These are phyloP conservation scores for Tinea trinotella DNA, from an alignment of 2,888 invertebrate genomes.

Conservation along the genomic window DNA sequence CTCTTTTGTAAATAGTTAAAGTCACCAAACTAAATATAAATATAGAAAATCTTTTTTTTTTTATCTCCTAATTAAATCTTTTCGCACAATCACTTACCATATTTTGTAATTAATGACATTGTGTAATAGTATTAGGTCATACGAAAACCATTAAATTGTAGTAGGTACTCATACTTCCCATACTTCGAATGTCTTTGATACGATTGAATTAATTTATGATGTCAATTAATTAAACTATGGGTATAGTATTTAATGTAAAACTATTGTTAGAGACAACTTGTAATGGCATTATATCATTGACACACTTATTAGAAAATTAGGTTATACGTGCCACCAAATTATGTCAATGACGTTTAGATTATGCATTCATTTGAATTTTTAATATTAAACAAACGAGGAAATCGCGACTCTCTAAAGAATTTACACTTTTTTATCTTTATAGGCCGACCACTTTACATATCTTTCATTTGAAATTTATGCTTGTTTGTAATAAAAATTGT, in stretches of 20 bases:
- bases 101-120: not conserved
- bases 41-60: too few species aligned
- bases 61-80: too few species aligned
- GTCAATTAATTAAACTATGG: not conserved
- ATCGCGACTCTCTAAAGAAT: too few species aligned
- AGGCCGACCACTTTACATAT: slow-evolving; percentile 5
- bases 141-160: not conserved
- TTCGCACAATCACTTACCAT: too few species aligned
- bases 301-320: too few species aligned
- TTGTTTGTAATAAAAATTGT: slow-evolving; percentile 4
- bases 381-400: too few species aligned
- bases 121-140: not conserved
- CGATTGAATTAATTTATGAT: not conserved
- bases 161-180: not conserved
- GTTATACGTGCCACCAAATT: too few species aligned
- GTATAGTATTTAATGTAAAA: not conserved
- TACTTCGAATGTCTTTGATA: not conserved
- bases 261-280: too few species aligned
- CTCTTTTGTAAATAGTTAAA: too few species aligned
- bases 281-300: too few species aligned
- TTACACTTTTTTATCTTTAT: not conserved
- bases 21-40: too few species aligned
- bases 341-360: too few species aligned
- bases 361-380: not conserved
- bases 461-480: slow-evolving; percentile 4